Evolutionary conservation across 2,113 vertebrate species (phyloP).

Genomic region (Isichthys henryi): DNA sequence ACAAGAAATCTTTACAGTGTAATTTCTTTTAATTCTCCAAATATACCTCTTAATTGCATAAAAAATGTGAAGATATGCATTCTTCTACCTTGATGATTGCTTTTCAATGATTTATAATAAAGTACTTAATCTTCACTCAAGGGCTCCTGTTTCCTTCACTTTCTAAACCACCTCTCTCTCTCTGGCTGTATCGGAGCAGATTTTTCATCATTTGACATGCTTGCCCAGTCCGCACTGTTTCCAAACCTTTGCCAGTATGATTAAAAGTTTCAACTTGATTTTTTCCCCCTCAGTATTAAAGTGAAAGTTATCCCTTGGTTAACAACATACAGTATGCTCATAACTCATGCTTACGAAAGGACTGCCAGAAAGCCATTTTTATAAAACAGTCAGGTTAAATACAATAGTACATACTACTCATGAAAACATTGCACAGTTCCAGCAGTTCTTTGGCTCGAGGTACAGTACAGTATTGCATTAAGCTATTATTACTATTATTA

Average conservation of each 20-base stretch:
- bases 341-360: not conserved
- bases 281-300: not conserved
- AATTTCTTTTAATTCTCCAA: not conserved
- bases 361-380: not conserved
- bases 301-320: not conserved
- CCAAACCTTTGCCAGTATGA: not conserved
- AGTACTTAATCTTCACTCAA: slow-evolving; percentile 1
- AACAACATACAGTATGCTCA: not conserved
- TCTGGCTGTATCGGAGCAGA: not conserved
- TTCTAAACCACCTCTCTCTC: not conserved
- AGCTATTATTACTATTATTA: not conserved
- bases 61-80: not conserved
- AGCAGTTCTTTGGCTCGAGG: not conserved
- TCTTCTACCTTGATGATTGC: not conserved
- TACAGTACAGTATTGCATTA: not conserved
- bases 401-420: too few species aligned
- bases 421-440: too few species aligned
- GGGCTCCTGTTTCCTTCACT: not conserved
- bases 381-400: too few species aligned
- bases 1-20: not conserved
- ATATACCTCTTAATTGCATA: not conserved
- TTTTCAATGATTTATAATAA: not conserved
- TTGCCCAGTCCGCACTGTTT: not conserved
- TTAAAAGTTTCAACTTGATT: not conserved
- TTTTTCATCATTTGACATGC: not conserved